Base-by-base conservation (phyloP, 2,797 vertebrate genomes). In the Huso huso region DNA sequence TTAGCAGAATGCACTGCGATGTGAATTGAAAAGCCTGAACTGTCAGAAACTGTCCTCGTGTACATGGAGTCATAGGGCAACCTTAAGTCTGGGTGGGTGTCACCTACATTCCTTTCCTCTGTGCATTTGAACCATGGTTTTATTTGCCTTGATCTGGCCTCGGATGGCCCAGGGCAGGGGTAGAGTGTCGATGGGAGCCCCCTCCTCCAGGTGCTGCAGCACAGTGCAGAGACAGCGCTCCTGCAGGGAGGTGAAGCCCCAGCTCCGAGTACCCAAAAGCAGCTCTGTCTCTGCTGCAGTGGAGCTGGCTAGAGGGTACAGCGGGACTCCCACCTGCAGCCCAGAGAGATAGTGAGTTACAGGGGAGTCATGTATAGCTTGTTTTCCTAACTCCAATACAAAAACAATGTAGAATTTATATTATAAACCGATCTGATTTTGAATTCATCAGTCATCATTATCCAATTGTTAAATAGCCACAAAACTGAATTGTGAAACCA, bases 201-300 rank as follows among this genome's bases (percentile, higher is more conserved):
- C 69, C 11, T 67, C 55, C 9, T 59, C 50, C 7, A 81, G 64
- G 10, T 66, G 68, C 13, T 71, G 71, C 6, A 70, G 71, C 68
- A 82, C 72, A 52, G 73, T 73, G 61, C 73, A 62, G 13, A 79
- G 70, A 64, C 79, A 82, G 55, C 62, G 63, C 18, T 79, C 74
- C 72, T 79, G 73, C 51, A 79, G 68, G 6, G 76, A 73, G 10
- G 60, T 70, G 10, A 78, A 67, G 10, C 67, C 69, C 9, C 63
- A 71, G 13, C 70, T 74, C 23, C 78, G 73, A 49, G 72, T 10
- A 15, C 77, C 77, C 51, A 82, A 68, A 7, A 70, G 70, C 52
- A 80, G 53, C 72, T 82, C 77, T 6, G 76, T 79, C 64, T 75
- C 75, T 9, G 80, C 71, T 2, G 76, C 68, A 0, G 80, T 81